Evolutionary conservation across 2,888 invertebrate species (phyloP), one percentile per base, ranked within the genome.

Genomic region (Lycia hirtaria): DNA sequence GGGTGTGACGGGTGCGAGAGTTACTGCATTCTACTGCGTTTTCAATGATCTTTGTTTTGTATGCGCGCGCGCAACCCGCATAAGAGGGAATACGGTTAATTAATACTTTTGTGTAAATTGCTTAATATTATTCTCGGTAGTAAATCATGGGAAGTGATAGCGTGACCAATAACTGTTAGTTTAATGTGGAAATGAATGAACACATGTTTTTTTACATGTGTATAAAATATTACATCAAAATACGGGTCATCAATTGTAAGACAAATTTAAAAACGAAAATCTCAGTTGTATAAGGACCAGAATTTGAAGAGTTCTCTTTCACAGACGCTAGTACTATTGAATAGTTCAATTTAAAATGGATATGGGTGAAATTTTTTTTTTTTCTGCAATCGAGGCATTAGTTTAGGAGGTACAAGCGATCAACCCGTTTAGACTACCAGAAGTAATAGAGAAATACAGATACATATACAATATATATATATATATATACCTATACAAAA

Each of bases 51-150:
- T 44, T 37, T 26, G 52, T 49, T 47, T 51, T 15, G 37, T 50
- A 10, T n/a, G 38, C 53, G 47, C 54, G 50, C 50, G 41, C 38
- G 63, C 37, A 47, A 40, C 67, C 67, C 67, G 67, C 67, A 67
- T 67, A 56, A 57, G 50, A 56, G 44, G 48, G 56, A 60, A 61
- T 59, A 54, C 48, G 54, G 56, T 55, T 63, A 62, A 64, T 64
- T 63, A 65, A 56, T 62, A 67, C 60, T 50, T 65, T 61, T 61
- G 56, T 67, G 48, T 67, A 41, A 60, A 63, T 55, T 56, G 56
- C 54, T 52, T 38, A 56, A 50, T 53, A 20, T 60, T 33, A 55
- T 55, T 49, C 41, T 38, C 24, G 19, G 26, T 19, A 15, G 28
- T 56, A 40, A 52, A 54, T 60, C 50, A 60, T 57, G 30, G 30